Percentiles rank a stretch among this genome's conserved stretches.
phyloP scores from a whole-genome alignment of 1,140 invertebrate genomes.

The Bombus terrestris region DNA sequence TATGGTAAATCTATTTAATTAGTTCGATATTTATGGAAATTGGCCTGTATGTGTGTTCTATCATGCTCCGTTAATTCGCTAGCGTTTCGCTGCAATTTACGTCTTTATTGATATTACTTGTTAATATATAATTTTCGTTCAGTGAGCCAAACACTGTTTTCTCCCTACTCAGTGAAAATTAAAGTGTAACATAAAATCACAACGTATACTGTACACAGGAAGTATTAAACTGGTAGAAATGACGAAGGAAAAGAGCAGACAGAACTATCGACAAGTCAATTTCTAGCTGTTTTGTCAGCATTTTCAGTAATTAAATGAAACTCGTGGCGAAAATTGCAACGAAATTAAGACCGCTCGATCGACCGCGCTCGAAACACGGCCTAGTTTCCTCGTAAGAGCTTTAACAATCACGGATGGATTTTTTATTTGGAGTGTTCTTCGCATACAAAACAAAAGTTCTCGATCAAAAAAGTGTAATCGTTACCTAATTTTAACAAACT shows the following conservation, averaged over 20 bases:
- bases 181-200: not conserved
- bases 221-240: not conserved
- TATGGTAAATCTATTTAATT: slow-evolving; percentile 2
- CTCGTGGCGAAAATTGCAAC: slow-evolving; percentile 37
- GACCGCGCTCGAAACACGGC: slow-evolving; percentile 27
- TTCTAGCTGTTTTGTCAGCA: slow-evolving; percentile 46
- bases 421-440: not conserved
- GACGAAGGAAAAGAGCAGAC: not conserved
- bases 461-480: no score
- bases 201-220: no score
- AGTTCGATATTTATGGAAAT: not conserved
- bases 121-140: not conserved
- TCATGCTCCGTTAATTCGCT: not conserved
- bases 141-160: no score
- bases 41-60: no score
- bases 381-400: slow-evolving; percentile 26
- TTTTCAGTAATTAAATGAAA: slow-evolving; percentile 62
- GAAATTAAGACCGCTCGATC: slow-evolving; percentile 55
- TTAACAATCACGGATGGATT: slow-evolving; percentile 13
- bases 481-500: not conserved
- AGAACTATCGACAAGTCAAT: not conserved
- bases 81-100: not conserved
- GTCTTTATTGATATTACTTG: not conserved
- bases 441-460: not conserved
- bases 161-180: not conserved